phyloP scores from a whole-genome alignment of 1,140 invertebrate genomes.

The Potamilus streckersoni region DNA sequence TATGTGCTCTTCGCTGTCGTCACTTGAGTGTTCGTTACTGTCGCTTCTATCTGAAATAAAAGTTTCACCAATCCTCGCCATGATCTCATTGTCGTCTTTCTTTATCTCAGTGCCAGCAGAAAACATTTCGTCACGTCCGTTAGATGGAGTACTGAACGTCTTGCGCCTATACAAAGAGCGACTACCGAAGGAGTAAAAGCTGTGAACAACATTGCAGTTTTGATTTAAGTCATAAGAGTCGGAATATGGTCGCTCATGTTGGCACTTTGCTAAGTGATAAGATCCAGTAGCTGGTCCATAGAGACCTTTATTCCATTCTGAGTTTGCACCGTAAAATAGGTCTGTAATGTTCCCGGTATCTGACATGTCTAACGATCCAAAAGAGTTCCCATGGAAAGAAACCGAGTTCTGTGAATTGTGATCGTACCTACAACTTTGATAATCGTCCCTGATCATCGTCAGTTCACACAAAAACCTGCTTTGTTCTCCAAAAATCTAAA shows the following conservation, averaged over 20 bases:
- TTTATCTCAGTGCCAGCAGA: background rate
- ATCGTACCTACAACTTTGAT: slow-evolving; percentile 61
- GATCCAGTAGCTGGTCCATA: slow-evolving; percentile 31
- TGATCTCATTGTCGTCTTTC: slow-evolving; percentile 19
- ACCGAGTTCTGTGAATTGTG: slow-evolving; percentile 26
- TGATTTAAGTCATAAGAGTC: slow-evolving; percentile 20
- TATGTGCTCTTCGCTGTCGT: slow-evolving; percentile 58
- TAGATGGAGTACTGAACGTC: background rate
- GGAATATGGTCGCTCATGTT: slow-evolving; percentile 19
- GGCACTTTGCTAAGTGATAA: slow-evolving; percentile 14
- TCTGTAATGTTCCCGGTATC: slow-evolving; percentile 54
- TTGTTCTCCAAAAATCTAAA: no score
- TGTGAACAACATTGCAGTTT: slow-evolving; percentile 2
- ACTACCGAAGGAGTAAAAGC: slow-evolving; percentile 6
- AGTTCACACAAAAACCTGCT: no score
- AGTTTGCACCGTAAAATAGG: slow-evolving; percentile 52
- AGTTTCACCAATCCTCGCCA: background rate
- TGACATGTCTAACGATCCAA: slow-evolving; percentile 35
- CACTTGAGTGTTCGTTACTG: slow-evolving; percentile 37
- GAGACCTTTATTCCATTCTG: slow-evolving; percentile 29
- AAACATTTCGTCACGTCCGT: background rate
- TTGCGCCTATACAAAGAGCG: slow-evolving; percentile 11
- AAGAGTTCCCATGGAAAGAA: slow-evolving; percentile 8
- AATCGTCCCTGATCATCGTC: slow-evolving; percentile 65
- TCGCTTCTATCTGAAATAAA: slow-evolving; percentile 33